These are phyloP conservation scores for Cotesia congregata DNA, from an alignment of 2,888 invertebrate species.

Conservation along the genomic window DNA sequence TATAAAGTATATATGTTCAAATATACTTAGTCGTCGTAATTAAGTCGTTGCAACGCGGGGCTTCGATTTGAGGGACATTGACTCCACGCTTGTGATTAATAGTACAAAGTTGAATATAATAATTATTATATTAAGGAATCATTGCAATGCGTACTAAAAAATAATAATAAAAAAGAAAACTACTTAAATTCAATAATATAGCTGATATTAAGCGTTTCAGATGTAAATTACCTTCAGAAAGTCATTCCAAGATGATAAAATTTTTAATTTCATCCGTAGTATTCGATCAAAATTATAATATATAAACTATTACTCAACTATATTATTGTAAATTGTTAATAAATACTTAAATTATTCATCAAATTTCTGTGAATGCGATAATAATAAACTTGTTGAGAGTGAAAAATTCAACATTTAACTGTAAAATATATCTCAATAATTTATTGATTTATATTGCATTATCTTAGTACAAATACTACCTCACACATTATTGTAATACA, in stretches of 20 bases:
- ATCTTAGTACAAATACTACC: constrained; percentile 69
- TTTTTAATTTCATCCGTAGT: background rate
- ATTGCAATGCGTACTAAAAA: constrained; percentile 45
- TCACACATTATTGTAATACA: constrained; percentile 66
- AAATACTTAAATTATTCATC: background rate
- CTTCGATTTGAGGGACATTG: constrained; percentile 58
- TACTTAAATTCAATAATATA: background rate
- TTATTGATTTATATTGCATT: constrained; percentile 59
- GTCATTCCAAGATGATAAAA: background rate
- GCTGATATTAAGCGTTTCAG: background rate
- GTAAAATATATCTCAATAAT: constrained; percentile 14
- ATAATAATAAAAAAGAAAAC: background rate
- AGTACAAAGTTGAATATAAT: constrained; percentile 65
- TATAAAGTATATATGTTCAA: constrained; percentile 43
- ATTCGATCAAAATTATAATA: constrained; percentile 1
- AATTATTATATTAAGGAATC: constrained; percentile 63
- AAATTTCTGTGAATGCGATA: background rate
- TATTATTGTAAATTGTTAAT: background rate
- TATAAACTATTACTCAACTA: background rate
- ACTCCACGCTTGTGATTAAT: constrained; percentile 60
- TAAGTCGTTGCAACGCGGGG: constrained; percentile 57
- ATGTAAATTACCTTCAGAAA: background rate
- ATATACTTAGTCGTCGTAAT: constrained; percentile 46
- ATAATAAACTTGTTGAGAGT: background rate
- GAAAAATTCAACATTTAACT: constrained; percentile 6